These are phyloP conservation scores for Lacerta viridis DNA, from an alignment of 2,797 vertebrate species.

Conservation along the genomic window DNA sequence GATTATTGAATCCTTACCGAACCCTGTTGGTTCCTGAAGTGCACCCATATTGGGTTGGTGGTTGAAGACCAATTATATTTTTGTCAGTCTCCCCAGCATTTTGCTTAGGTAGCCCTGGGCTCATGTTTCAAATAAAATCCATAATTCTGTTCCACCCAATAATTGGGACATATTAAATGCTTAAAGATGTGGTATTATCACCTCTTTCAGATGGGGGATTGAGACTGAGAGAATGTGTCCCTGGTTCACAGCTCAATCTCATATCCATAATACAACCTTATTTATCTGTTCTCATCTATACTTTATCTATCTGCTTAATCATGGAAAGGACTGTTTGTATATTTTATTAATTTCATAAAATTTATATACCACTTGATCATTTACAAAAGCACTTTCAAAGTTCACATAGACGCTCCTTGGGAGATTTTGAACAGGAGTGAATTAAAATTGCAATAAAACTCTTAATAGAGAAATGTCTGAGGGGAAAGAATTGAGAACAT, in stretches of 20 bases:
- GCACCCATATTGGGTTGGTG: not conserved
- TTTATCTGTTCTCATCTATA: not conserved
- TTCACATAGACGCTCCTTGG: conserved; percentile 50
- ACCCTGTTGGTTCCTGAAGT: not conserved
- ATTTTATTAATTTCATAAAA: too few relatives aligned
- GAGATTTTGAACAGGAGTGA: conserved; percentile 58
- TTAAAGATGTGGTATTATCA: not conserved
- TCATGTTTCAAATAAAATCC: not conserved
- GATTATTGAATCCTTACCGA: not conserved
- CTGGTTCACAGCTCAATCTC: not conserved
- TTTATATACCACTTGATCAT: too few relatives aligned
- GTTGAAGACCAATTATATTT: not conserved
- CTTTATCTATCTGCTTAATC: conserved; percentile 41
- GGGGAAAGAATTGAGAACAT: conserved; percentile 39
- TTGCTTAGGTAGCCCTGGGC: not conserved
- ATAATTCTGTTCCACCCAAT: not conserved
- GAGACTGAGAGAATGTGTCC: not conserved
- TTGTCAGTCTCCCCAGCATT: not conserved
- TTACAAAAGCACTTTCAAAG: conserved; percentile 20
- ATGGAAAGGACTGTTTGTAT: conserved; percentile 9
- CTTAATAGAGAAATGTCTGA: conserved; percentile 30
- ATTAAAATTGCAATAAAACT: conserved; percentile 61
- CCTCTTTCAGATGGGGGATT: not conserved
- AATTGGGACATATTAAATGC: not conserved
- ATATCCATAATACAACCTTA: not conserved